Evolutionary conservation across 2,797 vertebrate genomes (phyloP).

Genomic region (Tadarida brasiliensis): DNA sequence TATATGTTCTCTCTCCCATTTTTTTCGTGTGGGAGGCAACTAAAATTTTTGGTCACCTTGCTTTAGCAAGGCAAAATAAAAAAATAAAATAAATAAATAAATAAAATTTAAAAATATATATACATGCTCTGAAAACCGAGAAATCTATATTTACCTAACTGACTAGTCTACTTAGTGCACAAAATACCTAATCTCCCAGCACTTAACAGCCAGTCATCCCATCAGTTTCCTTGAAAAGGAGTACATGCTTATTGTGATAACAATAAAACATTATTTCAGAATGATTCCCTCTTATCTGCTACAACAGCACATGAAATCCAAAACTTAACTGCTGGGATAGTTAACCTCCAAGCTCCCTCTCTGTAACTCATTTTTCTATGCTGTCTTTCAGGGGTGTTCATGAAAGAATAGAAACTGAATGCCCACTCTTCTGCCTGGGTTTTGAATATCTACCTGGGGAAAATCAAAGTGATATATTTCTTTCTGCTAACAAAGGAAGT

Average conservation of each 20-base stretch:
- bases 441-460: neutral
- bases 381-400: neutral
- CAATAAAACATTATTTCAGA: slow-evolving; percentile 63
- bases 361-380: neutral
- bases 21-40: no score
- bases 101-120: no score
- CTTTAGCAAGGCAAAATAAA: no score
- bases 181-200: slow-evolving; percentile 75
- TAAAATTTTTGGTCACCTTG: no score
- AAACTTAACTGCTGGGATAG: neutral
- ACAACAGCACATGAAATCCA: slow-evolving; percentile 41
- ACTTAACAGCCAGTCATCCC: slow-evolving; percentile 75
- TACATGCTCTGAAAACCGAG: slow-evolving; percentile 79
- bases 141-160: slow-evolving; percentile 73
- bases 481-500: neutral
- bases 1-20: no score
- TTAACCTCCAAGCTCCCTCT: neutral
- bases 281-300: slow-evolving; percentile 48
- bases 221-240: slow-evolving; percentile 65
- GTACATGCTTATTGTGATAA: slow-evolving; percentile 64
- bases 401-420: neutral
- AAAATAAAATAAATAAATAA: no score
- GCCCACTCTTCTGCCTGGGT: neutral
- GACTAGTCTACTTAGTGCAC: slow-evolving; percentile 66
- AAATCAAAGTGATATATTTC: neutral